A percentile compares a stretch with the other conserved stretches of the same genome.
Conservation (phyloP, 2,113 vertebrate species). For the Pangasianodon hypophthalmus region DNA sequence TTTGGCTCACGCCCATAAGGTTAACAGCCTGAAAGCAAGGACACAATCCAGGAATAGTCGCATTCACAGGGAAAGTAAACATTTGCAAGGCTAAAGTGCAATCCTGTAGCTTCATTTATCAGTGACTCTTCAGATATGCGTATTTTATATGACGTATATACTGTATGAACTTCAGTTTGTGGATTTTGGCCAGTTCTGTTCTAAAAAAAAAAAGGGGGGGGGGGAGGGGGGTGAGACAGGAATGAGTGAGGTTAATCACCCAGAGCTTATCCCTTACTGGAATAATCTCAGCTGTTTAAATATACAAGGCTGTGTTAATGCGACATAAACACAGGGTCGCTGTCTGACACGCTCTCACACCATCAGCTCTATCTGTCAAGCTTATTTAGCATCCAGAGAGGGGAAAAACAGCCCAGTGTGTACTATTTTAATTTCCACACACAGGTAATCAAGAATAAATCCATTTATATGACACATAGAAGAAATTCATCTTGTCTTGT, state of each 20-base stretch:
- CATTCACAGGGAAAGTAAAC: neutral
- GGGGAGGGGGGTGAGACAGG: neutral
- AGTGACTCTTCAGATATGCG: neutral
- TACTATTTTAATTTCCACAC: neutral
- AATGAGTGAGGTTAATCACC: conserved; percentile 25
- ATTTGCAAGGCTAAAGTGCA: neutral
- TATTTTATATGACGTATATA: neutral
- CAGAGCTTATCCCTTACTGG: conserved; percentile 21
- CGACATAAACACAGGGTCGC: neutral
- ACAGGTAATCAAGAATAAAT: neutral
- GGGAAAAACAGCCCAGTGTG: no score
- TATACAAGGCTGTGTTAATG: conserved; percentile 34
- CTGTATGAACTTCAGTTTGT: neutral
- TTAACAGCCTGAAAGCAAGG: conserved; percentile 19
- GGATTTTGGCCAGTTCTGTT: neutral
- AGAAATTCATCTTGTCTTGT: neutral
- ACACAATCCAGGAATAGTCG: conserved; percentile 8
- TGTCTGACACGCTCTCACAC: neutral
- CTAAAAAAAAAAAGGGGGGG: neutral
- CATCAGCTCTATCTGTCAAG: neutral
- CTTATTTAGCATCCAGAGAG: neutral
- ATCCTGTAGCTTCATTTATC: neutral
- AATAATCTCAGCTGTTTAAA: conserved; percentile 40
- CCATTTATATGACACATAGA: neutral
- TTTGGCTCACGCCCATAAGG: neutral